Percentiles rank a stretch among this genome's conserved stretches.
phyloP scores from a whole-genome alignment of 1,140 invertebrate species.

The Drosophila nannoptera region DNA sequence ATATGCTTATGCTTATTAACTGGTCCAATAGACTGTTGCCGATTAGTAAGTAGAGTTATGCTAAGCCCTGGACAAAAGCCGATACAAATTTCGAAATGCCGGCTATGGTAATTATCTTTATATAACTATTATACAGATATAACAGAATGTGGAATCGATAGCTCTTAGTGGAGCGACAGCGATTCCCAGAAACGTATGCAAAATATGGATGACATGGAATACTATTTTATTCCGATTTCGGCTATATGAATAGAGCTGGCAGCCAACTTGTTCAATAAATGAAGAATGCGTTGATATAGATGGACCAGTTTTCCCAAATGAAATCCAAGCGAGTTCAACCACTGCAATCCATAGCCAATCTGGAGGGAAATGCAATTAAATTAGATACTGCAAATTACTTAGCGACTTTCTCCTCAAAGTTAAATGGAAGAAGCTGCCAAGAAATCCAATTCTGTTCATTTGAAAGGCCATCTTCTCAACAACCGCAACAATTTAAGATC shows the following conservation, averaged over 20 bases:
- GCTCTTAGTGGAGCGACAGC: conserved; percentile 12
- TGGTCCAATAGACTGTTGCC: conserved; percentile 48
- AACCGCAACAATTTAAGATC: too few relatives aligned
- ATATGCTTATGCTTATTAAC: conserved; percentile 66
- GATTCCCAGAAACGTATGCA: conserved; percentile 16
- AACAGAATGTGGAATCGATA: conserved; percentile 37
- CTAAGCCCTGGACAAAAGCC: conserved; percentile 39
- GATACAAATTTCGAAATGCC: not conserved
- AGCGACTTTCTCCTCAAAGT: too few relatives aligned
- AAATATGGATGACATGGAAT: not conserved
- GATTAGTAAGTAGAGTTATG: conserved; percentile 3
- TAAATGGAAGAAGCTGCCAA: too few relatives aligned
- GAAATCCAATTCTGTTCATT: too few relatives aligned
- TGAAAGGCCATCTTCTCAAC: too few relatives aligned
- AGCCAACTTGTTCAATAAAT: too few relatives aligned
- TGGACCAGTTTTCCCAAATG: too few relatives aligned
- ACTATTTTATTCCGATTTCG: not conserved
- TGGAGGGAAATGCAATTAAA: too few relatives aligned
- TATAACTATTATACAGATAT: conserved; percentile 12
- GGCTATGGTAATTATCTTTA: conserved; percentile 53
- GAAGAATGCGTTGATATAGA: too few relatives aligned
- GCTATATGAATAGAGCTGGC: not conserved
- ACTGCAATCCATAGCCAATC: too few relatives aligned
- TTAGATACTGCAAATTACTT: too few relatives aligned
- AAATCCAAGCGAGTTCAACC: too few relatives aligned